These are phyloP conservation scores for Zapus hudsonius DNA, from an alignment of 2,113 vertebrate genomes.

Conservation along the genomic window DNA sequence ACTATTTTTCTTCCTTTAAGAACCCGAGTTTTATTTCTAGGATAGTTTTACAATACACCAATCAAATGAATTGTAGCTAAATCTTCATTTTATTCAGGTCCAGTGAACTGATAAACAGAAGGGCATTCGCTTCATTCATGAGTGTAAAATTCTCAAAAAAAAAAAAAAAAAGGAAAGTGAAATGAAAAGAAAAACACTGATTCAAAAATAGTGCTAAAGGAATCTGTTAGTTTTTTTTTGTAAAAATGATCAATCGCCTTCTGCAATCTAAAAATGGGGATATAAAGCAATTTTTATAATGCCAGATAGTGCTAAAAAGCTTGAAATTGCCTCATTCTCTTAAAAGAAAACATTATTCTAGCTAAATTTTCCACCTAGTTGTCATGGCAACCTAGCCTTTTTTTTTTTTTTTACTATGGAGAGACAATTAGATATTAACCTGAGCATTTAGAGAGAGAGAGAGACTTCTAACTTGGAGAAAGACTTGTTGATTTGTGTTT, in stretches of 20 bases:
- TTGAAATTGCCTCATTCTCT: slow-evolving; percentile 80
- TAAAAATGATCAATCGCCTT: slow-evolving; percentile 70
- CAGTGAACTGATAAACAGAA: slow-evolving; percentile 58
- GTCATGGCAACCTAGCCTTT: slow-evolving; percentile 77
- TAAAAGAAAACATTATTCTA: slow-evolving; percentile 78
- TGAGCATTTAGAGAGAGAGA: slow-evolving; percentile 69
- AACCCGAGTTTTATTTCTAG: slow-evolving; percentile 55
- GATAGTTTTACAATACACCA: slow-evolving; percentile 36
- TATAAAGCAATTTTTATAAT: slow-evolving; percentile 79
- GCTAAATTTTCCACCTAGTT: slow-evolving; percentile 77
- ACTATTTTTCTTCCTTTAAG: slow-evolving; percentile 45
- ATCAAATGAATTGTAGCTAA: slow-evolving; percentile 64
- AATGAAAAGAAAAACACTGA: not conserved
- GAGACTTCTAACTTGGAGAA: slow-evolving; percentile 65
- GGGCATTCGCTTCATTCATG: slow-evolving; percentile 44
- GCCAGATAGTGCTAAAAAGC: slow-evolving; percentile 75
- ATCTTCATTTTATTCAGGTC: slow-evolving; percentile 60
- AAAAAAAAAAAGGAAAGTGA: not conserved
- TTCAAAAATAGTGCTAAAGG: slow-evolving; percentile 58
- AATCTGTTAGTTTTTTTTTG: slow-evolving; percentile 24
- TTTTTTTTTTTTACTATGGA: slow-evolving; percentile 52
- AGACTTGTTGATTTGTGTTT: slow-evolving; percentile 80
- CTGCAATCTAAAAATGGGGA: slow-evolving; percentile 69
- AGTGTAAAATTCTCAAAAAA: not conserved
- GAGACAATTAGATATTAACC: slow-evolving; percentile 83